These are phyloP conservation scores for Hydractinia echinata DNA, from an alignment of 30 jellyfish, hydroid and myxozoan species.

Conservation along the genomic window DNA sequence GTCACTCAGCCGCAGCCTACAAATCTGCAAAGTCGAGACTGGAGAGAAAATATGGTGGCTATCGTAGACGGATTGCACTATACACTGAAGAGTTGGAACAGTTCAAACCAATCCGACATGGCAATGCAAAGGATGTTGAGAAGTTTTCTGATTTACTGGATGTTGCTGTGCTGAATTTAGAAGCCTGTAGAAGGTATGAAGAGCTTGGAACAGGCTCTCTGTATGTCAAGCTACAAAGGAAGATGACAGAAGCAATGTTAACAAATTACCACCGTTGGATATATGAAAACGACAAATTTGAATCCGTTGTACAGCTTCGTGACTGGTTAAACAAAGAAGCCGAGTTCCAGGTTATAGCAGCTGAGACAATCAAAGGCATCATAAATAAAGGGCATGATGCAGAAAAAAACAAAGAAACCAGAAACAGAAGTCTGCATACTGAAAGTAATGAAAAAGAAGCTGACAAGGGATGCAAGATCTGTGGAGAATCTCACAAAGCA, in stretches of 20 bases:
- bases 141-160: conserved; percentile 49
- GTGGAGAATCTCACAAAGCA: not conserved
- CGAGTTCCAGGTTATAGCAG: conserved; percentile 8
- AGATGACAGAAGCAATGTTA: conserved; percentile 62
- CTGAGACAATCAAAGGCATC: conserved; percentile 9
- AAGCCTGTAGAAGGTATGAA: conserved; percentile 48
- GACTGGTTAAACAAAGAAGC: conserved; percentile 25
- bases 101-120: conserved; percentile 47
- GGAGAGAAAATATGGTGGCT: conserved; percentile 6
- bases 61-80: not conserved
- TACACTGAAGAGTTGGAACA: conserved; percentile 50
- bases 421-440: no score
- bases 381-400: not conserved
- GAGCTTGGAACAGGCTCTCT: conserved; percentile 68
- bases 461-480: not conserved
- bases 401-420: no score
- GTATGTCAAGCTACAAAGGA: conserved; percentile 50
- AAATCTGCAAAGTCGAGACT: conserved; percentile 9
- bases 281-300: conserved; percentile 37
- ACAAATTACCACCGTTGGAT: conserved; percentile 60
- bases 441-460: not conserved
- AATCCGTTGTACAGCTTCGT: conserved; percentile 27
- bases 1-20: no score
- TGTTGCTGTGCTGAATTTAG: conserved; percentile 34
- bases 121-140: conserved; percentile 36